Conservation (phyloP, 2,888 invertebrate species). For the Ichneumoninae sp. region DNA sequence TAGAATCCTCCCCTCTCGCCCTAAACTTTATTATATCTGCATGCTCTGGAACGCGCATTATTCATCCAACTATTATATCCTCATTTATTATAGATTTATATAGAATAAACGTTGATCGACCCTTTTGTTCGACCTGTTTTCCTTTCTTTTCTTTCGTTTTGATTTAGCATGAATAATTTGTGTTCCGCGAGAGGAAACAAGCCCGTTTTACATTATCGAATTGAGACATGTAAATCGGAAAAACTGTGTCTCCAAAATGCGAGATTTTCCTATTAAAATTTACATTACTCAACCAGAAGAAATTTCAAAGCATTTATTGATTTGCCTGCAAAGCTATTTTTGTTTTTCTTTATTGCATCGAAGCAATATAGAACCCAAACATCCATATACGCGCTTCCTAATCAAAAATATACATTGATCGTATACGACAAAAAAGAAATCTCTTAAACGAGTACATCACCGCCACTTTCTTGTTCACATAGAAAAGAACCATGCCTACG, state of each 20-base stretch:
- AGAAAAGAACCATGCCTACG: constrained; percentile 56
- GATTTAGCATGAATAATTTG: constrained; percentile 20
- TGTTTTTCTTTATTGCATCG: constrained; percentile 16
- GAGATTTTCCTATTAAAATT: constrained; percentile 36
- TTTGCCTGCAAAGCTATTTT: constrained; percentile 50
- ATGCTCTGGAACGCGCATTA: constrained; percentile 69
- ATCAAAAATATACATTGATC: constrained; percentile 27
- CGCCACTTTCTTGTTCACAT: constrained; percentile 34
- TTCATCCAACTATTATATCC: constrained; percentile 68
- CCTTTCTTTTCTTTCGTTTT: constrained; percentile 32
- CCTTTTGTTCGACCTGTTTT: constrained; percentile 35
- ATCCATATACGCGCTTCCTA: constrained; percentile 40
- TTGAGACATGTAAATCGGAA: constrained; percentile 35
- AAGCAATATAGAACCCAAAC: constrained; percentile 17
- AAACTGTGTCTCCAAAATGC: constrained; percentile 32
- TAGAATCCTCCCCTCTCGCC: constrained; percentile 50
- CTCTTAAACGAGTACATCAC: constrained; percentile 20
- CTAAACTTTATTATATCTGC: constrained; percentile 65
- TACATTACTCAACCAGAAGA: constrained; percentile 29
- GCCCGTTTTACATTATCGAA: constrained; percentile 24
- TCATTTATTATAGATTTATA: constrained; percentile 69
- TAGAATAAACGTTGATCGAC: constrained; percentile 61
- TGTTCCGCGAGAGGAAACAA: constrained; percentile 20
- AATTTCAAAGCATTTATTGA: constrained; percentile 43
- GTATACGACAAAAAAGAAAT: constrained; percentile 42